phyloP scores from a whole-genome alignment of 2,797 vertebrate genomes.

The Tauraco hartlaubi region DNA sequence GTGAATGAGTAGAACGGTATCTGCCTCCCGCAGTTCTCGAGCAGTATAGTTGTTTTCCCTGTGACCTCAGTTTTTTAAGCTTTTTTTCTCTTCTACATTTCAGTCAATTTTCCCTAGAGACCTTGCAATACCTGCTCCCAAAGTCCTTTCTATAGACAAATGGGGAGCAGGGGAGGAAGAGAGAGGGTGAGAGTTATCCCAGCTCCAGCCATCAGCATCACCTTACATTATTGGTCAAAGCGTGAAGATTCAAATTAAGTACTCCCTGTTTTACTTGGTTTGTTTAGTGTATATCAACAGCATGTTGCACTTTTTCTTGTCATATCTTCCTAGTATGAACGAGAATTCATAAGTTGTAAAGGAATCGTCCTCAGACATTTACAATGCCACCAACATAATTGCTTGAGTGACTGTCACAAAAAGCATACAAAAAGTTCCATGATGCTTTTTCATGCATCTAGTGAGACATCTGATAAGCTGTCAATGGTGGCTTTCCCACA shows the following conservation, averaged over 20 bases:
- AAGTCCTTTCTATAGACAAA: background rate
- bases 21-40: background rate
- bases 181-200: background rate
- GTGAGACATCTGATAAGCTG: background rate
- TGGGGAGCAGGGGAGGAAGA: background rate
- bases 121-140: background rate
- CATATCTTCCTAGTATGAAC: background rate
- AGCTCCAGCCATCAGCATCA: background rate
- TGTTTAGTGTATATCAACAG: background rate
- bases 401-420: background rate
- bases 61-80: background rate
- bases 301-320: fast-evolving
- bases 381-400: background rate
- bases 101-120: background rate
- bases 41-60: background rate
- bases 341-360: background rate
- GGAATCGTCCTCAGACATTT: background rate
- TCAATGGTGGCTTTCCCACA: background rate
- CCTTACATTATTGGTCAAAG: background rate
- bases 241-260: background rate
- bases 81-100: background rate
- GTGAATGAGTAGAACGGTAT: background rate
- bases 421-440: background rate
- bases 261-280: background rate
- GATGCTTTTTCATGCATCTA: background rate